Base-by-base conservation (phyloP, 2,888 invertebrate genomes). In the Pheosia tremula region DNA sequence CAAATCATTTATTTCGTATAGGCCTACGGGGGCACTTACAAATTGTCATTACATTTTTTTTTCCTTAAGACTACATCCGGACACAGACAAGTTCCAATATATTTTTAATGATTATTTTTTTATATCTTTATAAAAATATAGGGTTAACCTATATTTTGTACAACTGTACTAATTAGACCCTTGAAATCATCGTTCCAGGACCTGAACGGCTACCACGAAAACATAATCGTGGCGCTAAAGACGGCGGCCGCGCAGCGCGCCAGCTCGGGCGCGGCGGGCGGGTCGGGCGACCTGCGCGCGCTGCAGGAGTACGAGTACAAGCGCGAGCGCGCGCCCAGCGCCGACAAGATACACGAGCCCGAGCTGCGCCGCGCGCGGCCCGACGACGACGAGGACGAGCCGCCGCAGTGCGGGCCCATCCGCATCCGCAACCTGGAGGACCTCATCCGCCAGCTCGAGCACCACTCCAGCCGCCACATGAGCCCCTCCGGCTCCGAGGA, bases 401-500 rank as follows among this genome's bases (percentile, higher is more conserved):
- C 96, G 11, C 96, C 96, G 9, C 96, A 96, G 13, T 96, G 96
- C 75, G 97, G 97, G n/a, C 97, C 97, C 55, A 96, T 98, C 82
- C 95, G 98, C 74, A 98, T 98, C 87, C 95, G 98, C 72, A 98
- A 97, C 88, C 94, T 98, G 70, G 98, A 98, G 90, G 98, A 98
- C 88, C 95, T 98, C 67, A 97, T 98, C 81, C 94, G 98, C 61
- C 98, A 97, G 88, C 92, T 98, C 77, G 97, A 98, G 87, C 97
- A 97, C 85, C 97, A 98, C 87, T 96, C 97, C 75, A 95, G 96
- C 68, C 94, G 97, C 37, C 97, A 97, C 89, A 97, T 97, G 96
- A 98, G 97, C 83, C 98, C 98, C 58, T 97, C 97, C 75, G 98
- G 97, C 66, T 98, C 98, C 24, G 98, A 98, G 86, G 98, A 98